Evolutionary conservation across 1,140 invertebrate species (phyloP), one percentile per base, ranked within the genome.

Genomic region (Lordiphosa stackelbergi): DNA sequence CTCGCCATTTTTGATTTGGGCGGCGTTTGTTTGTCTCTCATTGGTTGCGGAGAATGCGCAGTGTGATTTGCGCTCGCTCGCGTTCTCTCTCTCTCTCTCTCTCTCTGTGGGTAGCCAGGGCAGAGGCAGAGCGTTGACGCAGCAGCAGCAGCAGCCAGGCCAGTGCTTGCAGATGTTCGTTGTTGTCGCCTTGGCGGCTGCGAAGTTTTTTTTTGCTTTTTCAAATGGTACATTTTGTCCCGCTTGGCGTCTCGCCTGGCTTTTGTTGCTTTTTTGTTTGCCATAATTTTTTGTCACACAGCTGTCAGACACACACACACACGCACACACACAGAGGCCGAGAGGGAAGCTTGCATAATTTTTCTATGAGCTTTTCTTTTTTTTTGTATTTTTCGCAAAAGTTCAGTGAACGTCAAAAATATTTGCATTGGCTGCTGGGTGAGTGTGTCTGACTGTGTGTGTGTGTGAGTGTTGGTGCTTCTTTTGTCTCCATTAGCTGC

Each of bases 391-490:
- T 66, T 69, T 55, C 13, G 63, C 54, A 66, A 83, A 85, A 85
- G 83, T 85, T 85, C 83, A 85, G 57, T 85, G 83, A 85, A 85
- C 83, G 83, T 85, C 77, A 74, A 85, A 85, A 83, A 73, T 84
- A 84, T 83, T 84, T 83, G 77, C 77, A 84, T 83, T 72, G 60
- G 56, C 60, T 46, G 52, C 38, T 59, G 45, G 12, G 8, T 38
- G 22, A 24, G 19, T 35, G 36, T 38, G 43, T 13, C 38, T 59
- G 43, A 19, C 5, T 37, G 19, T 38, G 19, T 35, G 36, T 38
- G 43, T 31, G 52, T 5, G 45, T 19, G 19, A 2, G 2, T 41
- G 45, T 60, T 52, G 62, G 55, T 63, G 41, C 70, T 49, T 63
- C 65, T 65, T 83, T 60, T 65, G 66, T 69, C 66, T 69, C 66